These are phyloP conservation scores for Xiphophorus birchmanni DNA, from an alignment of 2,797 vertebrate genomes.

Conservation along the genomic window DNA sequence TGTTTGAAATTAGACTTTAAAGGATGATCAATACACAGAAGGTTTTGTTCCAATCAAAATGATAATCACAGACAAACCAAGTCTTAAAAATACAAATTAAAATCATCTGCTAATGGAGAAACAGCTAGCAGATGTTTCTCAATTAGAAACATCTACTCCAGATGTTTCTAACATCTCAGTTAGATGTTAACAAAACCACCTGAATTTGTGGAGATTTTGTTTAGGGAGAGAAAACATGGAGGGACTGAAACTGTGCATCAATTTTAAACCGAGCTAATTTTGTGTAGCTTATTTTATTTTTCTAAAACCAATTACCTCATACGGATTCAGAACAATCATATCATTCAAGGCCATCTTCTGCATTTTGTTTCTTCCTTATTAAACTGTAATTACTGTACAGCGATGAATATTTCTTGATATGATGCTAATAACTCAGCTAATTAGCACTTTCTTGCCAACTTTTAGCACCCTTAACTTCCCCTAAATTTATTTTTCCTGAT, in stretches of 20 bases:
- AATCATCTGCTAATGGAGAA: too few species aligned
- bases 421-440: too few species aligned
- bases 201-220: conserved; percentile 55
- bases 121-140: too few species aligned
- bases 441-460: too few species aligned
- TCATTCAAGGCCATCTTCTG: neutral
- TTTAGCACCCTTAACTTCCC: too few species aligned
- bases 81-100: too few species aligned
- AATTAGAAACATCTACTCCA: too few species aligned
- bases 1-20: neutral
- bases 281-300: conserved; percentile 64
- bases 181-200: conserved; percentile 42
- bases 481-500: too few species aligned
- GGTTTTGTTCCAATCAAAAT: conserved; percentile 2
- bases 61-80: conserved; percentile 6
- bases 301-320: conserved; percentile 66
- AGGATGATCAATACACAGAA: neutral
- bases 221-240: conserved; percentile 39
- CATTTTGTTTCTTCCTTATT: conserved; percentile 34
- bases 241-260: conserved; percentile 37
- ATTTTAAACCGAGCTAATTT: conserved; percentile 36
- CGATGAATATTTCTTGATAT: conserved; percentile 16
- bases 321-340: conserved; percentile 28
- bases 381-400: conserved; percentile 38
- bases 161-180: too few species aligned